A percentile compares a stretch with the other conserved stretches of the same genome.
phyloP scores from a whole-genome alignment of 2,113 vertebrate species.

The Halichoerus grypus region DNA sequence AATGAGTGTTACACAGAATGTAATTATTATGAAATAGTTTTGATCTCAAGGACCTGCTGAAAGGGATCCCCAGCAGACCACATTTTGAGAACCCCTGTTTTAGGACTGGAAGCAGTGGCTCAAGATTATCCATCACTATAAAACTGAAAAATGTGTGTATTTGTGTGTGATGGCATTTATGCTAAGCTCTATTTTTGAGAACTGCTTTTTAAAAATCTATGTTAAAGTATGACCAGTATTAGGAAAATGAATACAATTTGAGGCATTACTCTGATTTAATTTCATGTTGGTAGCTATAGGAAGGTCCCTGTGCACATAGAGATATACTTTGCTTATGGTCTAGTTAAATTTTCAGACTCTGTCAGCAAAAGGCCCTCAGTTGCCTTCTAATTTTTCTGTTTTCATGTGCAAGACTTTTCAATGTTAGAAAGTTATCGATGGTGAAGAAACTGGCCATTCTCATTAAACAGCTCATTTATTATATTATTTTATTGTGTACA shows the following conservation, averaged over 20 bases:
- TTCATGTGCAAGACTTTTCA: neutral
- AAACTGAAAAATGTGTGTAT: neutral
- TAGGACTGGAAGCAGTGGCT: neutral
- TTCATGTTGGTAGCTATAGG: neutral
- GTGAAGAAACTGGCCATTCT: neutral
- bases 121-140: neutral
- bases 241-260: slow-evolving; percentile 36
- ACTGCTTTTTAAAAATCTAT: neutral
- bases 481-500: neutral
- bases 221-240: neutral
- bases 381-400: neutral
- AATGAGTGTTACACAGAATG: neutral
- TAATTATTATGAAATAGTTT: slow-evolving; percentile 33
- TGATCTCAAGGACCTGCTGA: neutral
- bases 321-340: neutral
- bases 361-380: neutral
- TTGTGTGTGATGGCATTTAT: neutral
- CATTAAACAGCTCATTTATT: neutral
- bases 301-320: neutral
- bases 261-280: neutral
- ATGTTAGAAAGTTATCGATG: neutral
- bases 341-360: neutral
- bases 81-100: neutral
- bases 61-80: neutral
- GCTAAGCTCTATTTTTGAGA: neutral